phyloP scores from a whole-genome alignment of 2,113 vertebrate genomes.

The Vulpes ferrilata region DNA sequence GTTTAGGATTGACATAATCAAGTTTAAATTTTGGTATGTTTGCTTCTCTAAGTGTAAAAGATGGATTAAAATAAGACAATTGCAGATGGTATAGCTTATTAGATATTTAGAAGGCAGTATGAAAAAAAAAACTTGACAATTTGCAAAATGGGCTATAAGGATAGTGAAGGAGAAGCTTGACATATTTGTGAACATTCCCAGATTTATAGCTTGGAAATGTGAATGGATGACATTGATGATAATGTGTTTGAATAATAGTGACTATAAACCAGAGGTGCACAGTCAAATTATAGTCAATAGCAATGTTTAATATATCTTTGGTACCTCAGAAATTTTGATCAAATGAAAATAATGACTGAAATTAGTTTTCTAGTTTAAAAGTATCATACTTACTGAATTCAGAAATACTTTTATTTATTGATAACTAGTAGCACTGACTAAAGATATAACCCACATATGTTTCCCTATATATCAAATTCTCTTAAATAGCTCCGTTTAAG shows the following conservation, averaged over 20 bases:
- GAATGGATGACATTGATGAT: background rate
- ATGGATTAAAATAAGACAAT: background rate
- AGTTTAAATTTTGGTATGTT: background rate
- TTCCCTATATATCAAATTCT: background rate
- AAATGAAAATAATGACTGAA: background rate
- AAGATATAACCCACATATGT: background rate
- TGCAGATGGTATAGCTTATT: background rate
- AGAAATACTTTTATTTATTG: background rate
- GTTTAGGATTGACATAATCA: background rate
- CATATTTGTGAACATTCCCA: background rate
- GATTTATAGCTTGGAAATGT: background rate
- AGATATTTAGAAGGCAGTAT: background rate
- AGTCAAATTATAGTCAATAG: background rate
- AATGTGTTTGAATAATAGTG: background rate
- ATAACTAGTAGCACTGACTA: background rate
- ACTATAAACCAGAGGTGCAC: background rate
- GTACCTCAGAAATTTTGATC: background rate
- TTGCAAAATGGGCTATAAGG: background rate
- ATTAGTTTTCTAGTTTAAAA: background rate
- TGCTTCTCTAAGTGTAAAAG: background rate
- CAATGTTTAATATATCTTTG: background rate
- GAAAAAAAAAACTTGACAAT: background rate
- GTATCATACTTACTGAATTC: background rate
- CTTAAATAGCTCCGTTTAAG: background rate
- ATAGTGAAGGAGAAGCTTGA: background rate